These are phyloP conservation scores for Ariolimax columbianus DNA, from an alignment of 2,888 invertebrate species.

Conservation along the genomic window DNA sequence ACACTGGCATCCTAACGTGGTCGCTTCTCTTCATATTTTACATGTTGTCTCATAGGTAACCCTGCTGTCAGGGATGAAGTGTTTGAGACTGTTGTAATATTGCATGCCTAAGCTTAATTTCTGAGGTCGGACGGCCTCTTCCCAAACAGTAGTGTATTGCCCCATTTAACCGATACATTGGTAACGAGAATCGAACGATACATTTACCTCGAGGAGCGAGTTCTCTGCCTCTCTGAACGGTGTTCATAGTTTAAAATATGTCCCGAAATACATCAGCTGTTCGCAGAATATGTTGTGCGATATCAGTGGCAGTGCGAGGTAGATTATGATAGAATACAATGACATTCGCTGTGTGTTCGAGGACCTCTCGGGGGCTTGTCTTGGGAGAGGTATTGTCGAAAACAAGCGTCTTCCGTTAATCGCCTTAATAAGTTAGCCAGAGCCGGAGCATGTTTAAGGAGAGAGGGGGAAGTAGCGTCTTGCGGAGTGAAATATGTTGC, in stretches of 20 bases:
- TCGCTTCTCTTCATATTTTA: too few relatives aligned
- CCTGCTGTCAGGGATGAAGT: too few relatives aligned
- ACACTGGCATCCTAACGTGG: too few relatives aligned
- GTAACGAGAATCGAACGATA: too few relatives aligned
- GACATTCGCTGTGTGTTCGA: conserved; percentile 1
- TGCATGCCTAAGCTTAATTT: too few relatives aligned
- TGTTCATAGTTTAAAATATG: neutral
- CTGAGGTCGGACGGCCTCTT: too few relatives aligned
- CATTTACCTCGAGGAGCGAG: too few relatives aligned
- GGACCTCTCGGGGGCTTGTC: conserved; percentile 7
- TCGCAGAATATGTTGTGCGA: neutral
- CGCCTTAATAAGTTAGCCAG: conserved; percentile 24
- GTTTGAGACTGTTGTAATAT: too few relatives aligned
- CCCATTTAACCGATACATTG: too few relatives aligned
- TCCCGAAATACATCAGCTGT: neutral
- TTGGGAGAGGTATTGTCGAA: neutral
- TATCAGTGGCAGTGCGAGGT: neutral
- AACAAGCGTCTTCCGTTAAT: conserved; percentile 17
- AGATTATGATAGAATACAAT: neutral
- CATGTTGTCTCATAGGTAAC: too few relatives aligned
- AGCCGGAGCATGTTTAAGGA: neutral
- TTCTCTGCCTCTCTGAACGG: too few relatives aligned
- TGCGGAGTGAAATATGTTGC: neutral
- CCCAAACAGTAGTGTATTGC: too few relatives aligned
- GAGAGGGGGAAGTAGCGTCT: neutral